Percentiles rank a stretch among this genome's conserved stretches.
These are phyloP conservation scores for Pteropus rufus DNA, from an alignment of 2,797 vertebrate genomes.

Conservation along the genomic window DNA sequence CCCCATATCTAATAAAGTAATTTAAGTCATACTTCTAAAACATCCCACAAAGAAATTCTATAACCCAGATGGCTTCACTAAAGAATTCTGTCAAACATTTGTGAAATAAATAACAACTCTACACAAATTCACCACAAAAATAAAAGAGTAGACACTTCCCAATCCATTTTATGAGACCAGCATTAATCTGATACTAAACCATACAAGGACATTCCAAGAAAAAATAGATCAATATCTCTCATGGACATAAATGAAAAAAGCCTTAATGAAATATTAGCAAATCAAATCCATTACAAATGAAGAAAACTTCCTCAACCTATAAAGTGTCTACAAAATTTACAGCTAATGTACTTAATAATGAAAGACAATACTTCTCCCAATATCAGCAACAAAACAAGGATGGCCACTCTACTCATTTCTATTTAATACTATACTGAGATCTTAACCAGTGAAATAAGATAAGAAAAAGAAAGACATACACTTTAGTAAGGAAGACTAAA, in stretches of 20 bases:
- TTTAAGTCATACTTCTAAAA: background rate
- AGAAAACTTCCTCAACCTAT: background rate
- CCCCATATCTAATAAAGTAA: background rate
- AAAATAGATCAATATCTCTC: background rate
- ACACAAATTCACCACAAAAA: background rate
- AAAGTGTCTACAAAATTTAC: background rate
- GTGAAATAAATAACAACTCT: background rate
- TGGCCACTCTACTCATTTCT: background rate
- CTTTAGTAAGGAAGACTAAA: background rate
- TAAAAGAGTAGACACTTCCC: background rate
- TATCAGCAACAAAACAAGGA: background rate
- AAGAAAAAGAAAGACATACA: background rate
- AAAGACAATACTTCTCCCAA: background rate
- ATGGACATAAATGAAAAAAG: background rate
- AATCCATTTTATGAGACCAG: background rate
- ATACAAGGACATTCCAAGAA: background rate
- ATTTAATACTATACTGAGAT: background rate
- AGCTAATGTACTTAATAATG: background rate
- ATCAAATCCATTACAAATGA: background rate
- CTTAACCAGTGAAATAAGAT: background rate
- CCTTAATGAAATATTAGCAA: background rate
- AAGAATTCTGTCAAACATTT: slow-evolving; percentile 1
- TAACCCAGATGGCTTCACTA: background rate
- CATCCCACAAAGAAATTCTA: slow-evolving; percentile 5
- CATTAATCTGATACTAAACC: background rate